phyloP scores from a whole-genome alignment of 2,797 vertebrate species.

The Pangasius sanitwongsei region DNA sequence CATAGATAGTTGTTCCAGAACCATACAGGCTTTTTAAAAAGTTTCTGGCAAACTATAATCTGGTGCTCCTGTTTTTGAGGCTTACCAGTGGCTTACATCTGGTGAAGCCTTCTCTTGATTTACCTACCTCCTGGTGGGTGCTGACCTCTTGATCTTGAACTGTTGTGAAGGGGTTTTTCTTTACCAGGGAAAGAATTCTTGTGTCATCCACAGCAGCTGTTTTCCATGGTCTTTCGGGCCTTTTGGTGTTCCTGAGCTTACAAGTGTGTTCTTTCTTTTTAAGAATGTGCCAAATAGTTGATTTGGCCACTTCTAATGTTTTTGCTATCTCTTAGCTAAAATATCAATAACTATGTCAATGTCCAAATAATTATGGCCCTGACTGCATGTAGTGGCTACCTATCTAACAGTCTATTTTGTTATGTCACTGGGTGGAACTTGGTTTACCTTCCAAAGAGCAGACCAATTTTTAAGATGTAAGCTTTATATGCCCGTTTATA shows the following conservation, averaged over 20 bases:
- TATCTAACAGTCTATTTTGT: background rate
- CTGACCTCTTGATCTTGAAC: background rate
- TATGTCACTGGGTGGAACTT: background rate
- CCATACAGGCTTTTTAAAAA: background rate
- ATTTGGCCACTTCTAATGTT: conserved; percentile 49
- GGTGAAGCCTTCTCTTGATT: background rate
- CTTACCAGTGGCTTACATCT: background rate
- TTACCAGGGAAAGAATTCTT: background rate
- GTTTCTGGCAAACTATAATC: background rate
- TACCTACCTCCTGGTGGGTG: background rate
- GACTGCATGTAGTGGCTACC: background rate
- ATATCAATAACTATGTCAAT: no score
- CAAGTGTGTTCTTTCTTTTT: conserved; percentile 23
- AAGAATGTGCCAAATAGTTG: conserved; percentile 43
- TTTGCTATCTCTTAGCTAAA: background rate
- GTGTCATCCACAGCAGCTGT: background rate
- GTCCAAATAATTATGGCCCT: background rate
- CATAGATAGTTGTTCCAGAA: background rate
- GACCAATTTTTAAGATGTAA: background rate
- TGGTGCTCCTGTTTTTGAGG: background rate
- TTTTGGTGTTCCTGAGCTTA: background rate
- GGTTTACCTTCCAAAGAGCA: background rate
- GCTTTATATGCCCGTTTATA: background rate
- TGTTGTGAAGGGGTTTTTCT: background rate
- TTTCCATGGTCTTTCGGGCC: background rate